phyloP scores from a whole-genome alignment of 2,888 invertebrate species.

The Clunio marinus region DNA sequence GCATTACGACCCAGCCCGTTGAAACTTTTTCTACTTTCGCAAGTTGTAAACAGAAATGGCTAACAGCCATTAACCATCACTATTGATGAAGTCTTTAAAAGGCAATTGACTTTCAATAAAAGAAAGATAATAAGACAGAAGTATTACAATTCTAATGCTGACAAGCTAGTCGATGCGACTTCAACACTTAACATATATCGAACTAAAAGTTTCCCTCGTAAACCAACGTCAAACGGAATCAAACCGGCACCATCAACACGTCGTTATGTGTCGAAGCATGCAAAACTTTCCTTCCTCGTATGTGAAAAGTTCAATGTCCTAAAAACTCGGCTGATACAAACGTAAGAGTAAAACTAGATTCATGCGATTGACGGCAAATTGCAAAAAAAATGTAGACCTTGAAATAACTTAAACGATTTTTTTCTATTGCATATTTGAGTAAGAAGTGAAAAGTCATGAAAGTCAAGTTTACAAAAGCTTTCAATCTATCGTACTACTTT shows the following conservation, averaged over 20 bases:
- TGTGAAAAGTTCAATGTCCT: conserved; percentile 33
- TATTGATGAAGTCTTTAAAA: too few relatives aligned
- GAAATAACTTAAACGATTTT: conserved; percentile 21
- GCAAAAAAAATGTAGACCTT: conserved; percentile 33
- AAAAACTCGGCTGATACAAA: conserved; percentile 11
- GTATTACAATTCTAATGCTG: conserved; percentile 26
- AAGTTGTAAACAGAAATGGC: too few relatives aligned
- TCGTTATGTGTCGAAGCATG: conserved; percentile 11
- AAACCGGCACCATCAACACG: neutral
- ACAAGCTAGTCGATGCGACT: neutral
- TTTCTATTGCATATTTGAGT: conserved; percentile 33
- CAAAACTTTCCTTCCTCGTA: conserved; percentile 12
- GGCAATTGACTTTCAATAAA: conserved; percentile 15
- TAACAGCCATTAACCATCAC: too few relatives aligned
- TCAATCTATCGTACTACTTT: conserved; percentile 32
- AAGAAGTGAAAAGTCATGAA: conserved; percentile 37
- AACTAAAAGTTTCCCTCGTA: neutral
- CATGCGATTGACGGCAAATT: conserved; percentile 7
- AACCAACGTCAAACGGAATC: conserved; percentile 20
- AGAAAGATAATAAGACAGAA: neutral
- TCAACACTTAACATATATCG: neutral
- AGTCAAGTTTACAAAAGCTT: conserved; percentile 36
- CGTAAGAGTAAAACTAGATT: conserved; percentile 25
- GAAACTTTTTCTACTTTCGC: too few relatives aligned
- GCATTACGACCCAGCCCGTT: too few relatives aligned